Evolutionary conservation across 64 coral and sea anemone genomes (phyloP).

Genomic region (Pocillopora damicornis): DNA sequence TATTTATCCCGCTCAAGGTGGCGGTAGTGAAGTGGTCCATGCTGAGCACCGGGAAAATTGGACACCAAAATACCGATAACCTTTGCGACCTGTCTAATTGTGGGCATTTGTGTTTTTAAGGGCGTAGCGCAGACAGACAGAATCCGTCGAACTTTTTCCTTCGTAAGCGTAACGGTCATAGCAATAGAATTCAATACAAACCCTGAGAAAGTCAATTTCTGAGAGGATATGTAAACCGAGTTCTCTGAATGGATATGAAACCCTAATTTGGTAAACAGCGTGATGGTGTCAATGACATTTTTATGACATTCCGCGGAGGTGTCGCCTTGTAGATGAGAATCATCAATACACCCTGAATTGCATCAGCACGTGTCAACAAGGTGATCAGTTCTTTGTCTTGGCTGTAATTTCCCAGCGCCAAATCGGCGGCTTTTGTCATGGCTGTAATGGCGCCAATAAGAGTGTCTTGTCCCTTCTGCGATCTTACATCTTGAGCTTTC

Average conservation of each 20-base stretch:
- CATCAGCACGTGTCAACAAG: too few species aligned
- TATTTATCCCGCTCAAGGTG: too few species aligned
- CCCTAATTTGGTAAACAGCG: not conserved
- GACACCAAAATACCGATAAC: conserved; percentile 29
- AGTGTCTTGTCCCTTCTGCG: too few species aligned
- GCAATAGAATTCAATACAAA: conserved; percentile 29
- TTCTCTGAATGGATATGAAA: conserved; percentile 30
- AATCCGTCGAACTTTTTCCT: not conserved
- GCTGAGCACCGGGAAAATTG: conserved; percentile 30
- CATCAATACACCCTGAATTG: not conserved
- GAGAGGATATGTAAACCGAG: conserved; percentile 14
- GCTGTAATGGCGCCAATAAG: not conserved
- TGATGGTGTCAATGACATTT: not conserved
- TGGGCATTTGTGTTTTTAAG: too few species aligned
- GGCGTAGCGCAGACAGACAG: too few species aligned
- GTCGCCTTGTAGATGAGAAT: conserved; percentile 41
- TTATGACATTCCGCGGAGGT: conserved; percentile 15
- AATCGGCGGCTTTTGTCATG: too few species aligned
- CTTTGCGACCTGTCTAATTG: too few species aligned
- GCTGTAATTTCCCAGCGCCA: too few species aligned
- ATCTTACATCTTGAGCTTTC: too few species aligned
- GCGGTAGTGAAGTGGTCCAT: too few species aligned
- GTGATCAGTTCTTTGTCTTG: too few species aligned
- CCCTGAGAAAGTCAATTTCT: conserved; percentile 16
- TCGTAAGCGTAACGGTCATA: conserved; percentile 22